Evolutionary conservation across 2,113 vertebrate genomes (phyloP), one percentile per base, ranked within the genome.

Genomic region (Ochotona curzoniae): DNA sequence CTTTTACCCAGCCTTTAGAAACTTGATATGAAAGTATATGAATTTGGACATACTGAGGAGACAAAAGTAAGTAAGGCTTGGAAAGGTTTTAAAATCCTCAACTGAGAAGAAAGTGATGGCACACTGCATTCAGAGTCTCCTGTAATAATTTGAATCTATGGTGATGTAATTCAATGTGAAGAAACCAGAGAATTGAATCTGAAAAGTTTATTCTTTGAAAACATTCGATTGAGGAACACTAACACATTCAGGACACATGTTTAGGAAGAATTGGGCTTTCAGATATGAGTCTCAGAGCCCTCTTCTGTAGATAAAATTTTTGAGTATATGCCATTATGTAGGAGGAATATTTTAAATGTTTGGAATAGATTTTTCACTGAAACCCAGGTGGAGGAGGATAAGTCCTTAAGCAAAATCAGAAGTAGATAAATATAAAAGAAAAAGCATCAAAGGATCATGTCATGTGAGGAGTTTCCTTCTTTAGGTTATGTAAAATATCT

Each of bases 251-350:
- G 35, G 81, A 93, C 9, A 67, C 5, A 44, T 38, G 79, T 25
- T 64, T 82, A 86, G 32, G 11, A 86, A 94, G 14, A 54, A 47
- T 18, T 89, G 1, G 4, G 64, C 69, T 74, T 93, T 93, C 69
- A 47, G 20, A 54, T 83, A 76, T 70, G 32, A 89, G 49, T 91
- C 12, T 32, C n/a, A 47, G 66, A 71, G 8, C 30, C 80, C n/a
- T 83, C 26, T 83, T 1, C 2, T 69, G 20, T 21, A 21, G 63
- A 67, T 74, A 63, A 70, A 89, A 51, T 47, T 10, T 23, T 82
- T 47, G 11, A 82, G 5, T 60, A 20, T 11, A 30, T 54, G 4
- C 57, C 8, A 35, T 79, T 86, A 57, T 2, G 2, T 6, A 63
- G 25, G 57, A 69, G 57, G 44, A 49, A 35, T 57, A 70, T 0